Evolutionary conservation across 2,888 invertebrate species (phyloP), one percentile per base, ranked within the genome.

Genomic region (Spodoptera exigua): DNA sequence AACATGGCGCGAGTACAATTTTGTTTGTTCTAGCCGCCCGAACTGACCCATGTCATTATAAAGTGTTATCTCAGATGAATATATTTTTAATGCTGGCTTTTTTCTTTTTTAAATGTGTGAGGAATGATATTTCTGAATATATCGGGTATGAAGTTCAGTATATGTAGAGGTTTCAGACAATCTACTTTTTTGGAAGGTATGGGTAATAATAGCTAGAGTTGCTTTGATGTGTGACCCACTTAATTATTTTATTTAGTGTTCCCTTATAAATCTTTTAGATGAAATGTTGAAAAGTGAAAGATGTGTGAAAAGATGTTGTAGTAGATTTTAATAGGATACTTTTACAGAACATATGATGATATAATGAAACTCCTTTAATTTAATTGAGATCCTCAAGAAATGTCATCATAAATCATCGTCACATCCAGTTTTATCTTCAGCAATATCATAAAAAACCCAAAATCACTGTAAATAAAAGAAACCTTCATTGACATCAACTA

Each of bases 1-100:
- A 82, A 81, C 69, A 80, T 79, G 83, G 83, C 80, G 76, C 72
- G 74, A 75, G 66, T 70, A 58, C 62, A 74, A 84, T 84, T 80
- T 81, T 94, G 92, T 94, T 94, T 94, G 93, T 93, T 93, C 93
- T 93, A 93, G 88, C 93, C 93, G 93, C 92, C 88, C 81, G 85
- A 84, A 78, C 88, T 89, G 91, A 91, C 92, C 93, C 92, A 89
- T 86, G 89, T 93, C 93, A 93, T 92, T 93, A 93, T 92, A 86
- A 85, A 90, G 91, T 91, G 93, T 92, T 93, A 92, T 91, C 90
- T 89, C 84, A 88, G 89, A 90, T 90, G 90, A 88, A 90, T 92
- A 92, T 89, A 92, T 93, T 93, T 93, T 92, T 91, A 88, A 89
- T 85, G 83, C 80, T 76, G 71, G 61, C 58, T 49, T 76, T 82